A percentile compares a stretch with the other conserved stretches of the same genome.
Conservation (phyloP, 2,797 vertebrate genomes). For the Poecilia gillii region DNA sequence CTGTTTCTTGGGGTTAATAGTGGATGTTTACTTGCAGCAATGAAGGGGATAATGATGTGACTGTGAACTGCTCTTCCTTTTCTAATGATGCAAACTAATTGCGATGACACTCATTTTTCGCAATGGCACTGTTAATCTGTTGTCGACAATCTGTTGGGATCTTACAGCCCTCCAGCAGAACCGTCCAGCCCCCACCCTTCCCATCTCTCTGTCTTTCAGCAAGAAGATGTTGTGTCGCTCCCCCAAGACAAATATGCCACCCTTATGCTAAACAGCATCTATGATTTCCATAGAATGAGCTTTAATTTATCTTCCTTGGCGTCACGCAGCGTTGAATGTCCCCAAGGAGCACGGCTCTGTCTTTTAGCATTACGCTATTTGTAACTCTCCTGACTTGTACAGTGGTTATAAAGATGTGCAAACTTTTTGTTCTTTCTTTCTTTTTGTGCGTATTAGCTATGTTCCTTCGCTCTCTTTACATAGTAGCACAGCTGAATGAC, state of each 20-base stretch:
- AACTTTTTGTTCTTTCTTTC: conserved; percentile 30
- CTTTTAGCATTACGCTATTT: conserved; percentile 10
- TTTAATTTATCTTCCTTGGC: neutral
- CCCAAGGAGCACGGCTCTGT: conserved; percentile 7
- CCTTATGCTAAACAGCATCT: conserved; percentile 9
- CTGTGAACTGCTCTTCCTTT: conserved; percentile 60
- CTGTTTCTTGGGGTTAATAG: conserved; percentile 60
- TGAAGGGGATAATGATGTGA: conserved; percentile 72
- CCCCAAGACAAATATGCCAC: conserved; percentile 12
- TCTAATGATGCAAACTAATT: conserved; percentile 68
- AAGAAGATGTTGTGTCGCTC: neutral
- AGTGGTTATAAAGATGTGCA: conserved; percentile 44
- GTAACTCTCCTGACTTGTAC: conserved; percentile 29
- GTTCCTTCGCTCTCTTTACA: conserved; percentile 51
- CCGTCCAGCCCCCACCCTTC: conserved; percentile 1
- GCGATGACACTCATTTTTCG: conserved; percentile 46
- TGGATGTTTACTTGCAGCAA: conserved; percentile 64
- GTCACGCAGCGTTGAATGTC: conserved; percentile 28
- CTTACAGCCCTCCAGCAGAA: conserved; percentile 19
- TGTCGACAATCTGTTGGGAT: conserved; percentile 47
- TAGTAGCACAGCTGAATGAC: conserved; percentile 76
- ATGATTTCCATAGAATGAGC: conserved; percentile 14
- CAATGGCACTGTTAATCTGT: conserved; percentile 47
- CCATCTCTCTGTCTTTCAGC: neutral
- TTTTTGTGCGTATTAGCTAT: conserved; percentile 49